These are phyloP conservation scores for Cygnus buccinator DNA, from an alignment of 2,113 vertebrate genomes.

Conservation along the genomic window DNA sequence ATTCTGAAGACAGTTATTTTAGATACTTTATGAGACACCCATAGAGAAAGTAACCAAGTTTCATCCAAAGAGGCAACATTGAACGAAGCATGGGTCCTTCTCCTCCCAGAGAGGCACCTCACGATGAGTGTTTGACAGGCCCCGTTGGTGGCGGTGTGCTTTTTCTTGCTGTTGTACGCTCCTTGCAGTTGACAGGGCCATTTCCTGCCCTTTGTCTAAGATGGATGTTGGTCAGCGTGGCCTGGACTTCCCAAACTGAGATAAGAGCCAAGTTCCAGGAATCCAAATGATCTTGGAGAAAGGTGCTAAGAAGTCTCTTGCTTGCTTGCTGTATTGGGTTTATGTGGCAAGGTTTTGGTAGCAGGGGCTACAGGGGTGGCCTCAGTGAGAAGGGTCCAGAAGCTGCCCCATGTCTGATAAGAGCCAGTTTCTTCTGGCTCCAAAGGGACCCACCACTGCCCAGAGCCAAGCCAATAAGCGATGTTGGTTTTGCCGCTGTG, in stretches of 20 bases:
- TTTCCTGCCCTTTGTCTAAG: neutral
- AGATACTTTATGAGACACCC: neutral
- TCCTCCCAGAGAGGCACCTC: neutral
- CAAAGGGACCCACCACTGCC: no score
- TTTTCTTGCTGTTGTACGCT: neutral
- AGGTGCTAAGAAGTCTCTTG: neutral
- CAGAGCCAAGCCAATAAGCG: no score
- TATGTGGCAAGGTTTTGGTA: no score
- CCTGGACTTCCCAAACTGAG: neutral
- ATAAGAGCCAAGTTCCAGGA: slow-evolving; percentile 21
- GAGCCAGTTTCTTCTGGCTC: no score
- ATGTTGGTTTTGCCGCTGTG: no score
- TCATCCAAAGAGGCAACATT: neutral
- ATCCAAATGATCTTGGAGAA: neutral
- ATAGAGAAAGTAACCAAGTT: neutral
- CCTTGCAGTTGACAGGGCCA: neutral
- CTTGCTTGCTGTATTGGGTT: neutral
- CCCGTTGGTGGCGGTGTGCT: neutral
- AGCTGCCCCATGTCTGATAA: no score
- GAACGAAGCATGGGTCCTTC: neutral
- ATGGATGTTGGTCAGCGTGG: neutral
- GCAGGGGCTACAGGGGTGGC: no score
- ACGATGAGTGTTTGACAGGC: neutral
- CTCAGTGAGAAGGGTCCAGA: no score
- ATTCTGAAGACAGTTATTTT: neutral